These are phyloP conservation scores for Magallana nippona DNA, from an alignment of 2,888 invertebrate species.

Conservation along the genomic window DNA sequence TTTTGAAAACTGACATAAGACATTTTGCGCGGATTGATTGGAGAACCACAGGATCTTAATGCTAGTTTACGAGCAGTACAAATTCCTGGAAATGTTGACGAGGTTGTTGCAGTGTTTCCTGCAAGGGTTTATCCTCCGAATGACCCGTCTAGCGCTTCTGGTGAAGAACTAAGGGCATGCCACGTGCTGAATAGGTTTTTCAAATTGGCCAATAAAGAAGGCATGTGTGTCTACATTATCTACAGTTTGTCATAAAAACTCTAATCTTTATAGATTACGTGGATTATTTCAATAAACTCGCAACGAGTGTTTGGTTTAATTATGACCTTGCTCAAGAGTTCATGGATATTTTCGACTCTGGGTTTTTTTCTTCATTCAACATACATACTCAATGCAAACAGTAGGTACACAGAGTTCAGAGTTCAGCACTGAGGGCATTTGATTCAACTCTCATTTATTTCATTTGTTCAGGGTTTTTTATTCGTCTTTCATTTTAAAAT, in stretches of 20 bases:
- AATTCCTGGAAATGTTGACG: constrained; percentile 12
- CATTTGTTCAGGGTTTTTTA: too few species aligned
- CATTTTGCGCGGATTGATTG: neutral
- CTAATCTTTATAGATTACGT: constrained; percentile 22
- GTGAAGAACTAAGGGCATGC: constrained; percentile 5
- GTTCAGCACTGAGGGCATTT: too few species aligned
- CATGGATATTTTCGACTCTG: neutral
- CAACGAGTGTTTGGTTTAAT: constrained; percentile 14
- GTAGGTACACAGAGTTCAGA: too few species aligned
- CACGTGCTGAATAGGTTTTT: constrained; percentile 26
- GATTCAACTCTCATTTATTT: too few species aligned
- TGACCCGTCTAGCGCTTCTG: constrained; percentile 24
- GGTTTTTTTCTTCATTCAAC: too few species aligned
- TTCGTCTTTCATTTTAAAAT: too few species aligned
- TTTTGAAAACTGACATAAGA: neutral
- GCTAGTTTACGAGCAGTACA: constrained; percentile 7
- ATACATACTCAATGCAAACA: too few species aligned
- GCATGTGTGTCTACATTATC: constrained; percentile 30
- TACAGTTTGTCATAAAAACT: constrained; percentile 26
- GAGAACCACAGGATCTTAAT: neutral
- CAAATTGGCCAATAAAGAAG: constrained; percentile 31
- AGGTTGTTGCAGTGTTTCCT: constrained; percentile 30
- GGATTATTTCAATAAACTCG: neutral
- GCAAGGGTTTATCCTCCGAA: constrained; percentile 20
- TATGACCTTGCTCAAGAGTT: constrained; percentile 15